These are phyloP conservation scores for Mimumesa dahlbomi DNA, from an alignment of 2,888 invertebrate genomes.

Conservation along the genomic window DNA sequence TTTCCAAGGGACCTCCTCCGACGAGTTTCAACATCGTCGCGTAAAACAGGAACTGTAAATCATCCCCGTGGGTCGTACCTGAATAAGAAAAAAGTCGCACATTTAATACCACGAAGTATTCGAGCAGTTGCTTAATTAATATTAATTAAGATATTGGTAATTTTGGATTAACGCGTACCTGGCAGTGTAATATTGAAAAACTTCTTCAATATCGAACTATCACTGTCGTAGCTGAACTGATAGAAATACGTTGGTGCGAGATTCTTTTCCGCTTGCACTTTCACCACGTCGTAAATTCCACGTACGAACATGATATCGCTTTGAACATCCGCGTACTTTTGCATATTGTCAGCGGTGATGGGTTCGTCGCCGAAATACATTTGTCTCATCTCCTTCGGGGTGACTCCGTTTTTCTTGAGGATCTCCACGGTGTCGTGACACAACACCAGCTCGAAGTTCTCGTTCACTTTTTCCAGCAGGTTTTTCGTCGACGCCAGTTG, in stretches of 20 bases:
- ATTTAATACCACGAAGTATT: constrained; percentile 4
- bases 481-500: fast-evolving
- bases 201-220: constrained; percentile 52
- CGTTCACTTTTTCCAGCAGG: constrained; percentile 38
- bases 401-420: constrained; percentile 39
- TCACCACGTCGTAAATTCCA: constrained; percentile 62
- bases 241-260: constrained; percentile 67
- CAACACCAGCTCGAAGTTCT: constrained; percentile 44
- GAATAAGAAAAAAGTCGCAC: constrained; percentile 1
- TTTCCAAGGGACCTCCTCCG: constrained; percentile 30
- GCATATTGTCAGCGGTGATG: constrained; percentile 38
- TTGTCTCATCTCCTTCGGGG: constrained; percentile 53
- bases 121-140: too few species aligned
- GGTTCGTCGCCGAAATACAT: constrained; percentile 65
- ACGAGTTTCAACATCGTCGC: constrained; percentile 36
- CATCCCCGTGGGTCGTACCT: constrained; percentile 70
- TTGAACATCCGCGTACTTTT: constrained; percentile 54
- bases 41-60: constrained; percentile 68
- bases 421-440: neutral
- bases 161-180: constrained; percentile 66
- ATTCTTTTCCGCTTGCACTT: constrained; percentile 52
- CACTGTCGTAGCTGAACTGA: constrained; percentile 66
- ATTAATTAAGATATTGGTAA: too few species aligned
- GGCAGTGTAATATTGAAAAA: constrained; percentile 43
- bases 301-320: constrained; percentile 63